Percentiles rank a stretch among this genome's conserved stretches.
phyloP scores from a whole-genome alignment of 2,113 vertebrate species.

The Mesembrinibis cayennensis region DNA sequence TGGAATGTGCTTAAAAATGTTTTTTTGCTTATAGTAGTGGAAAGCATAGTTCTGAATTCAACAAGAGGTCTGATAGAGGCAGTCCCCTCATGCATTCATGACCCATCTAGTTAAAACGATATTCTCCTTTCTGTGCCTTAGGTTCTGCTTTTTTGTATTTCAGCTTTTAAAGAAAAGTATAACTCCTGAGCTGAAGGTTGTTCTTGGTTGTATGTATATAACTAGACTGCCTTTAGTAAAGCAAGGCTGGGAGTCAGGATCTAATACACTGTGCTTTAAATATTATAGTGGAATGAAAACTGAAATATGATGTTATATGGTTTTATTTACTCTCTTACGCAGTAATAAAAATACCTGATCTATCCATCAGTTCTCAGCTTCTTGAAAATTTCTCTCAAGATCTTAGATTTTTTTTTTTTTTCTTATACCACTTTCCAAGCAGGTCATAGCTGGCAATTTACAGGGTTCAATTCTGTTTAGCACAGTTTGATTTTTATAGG shows the following conservation, averaged over 20 bases:
- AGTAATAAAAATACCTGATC: neutral
- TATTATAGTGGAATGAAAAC: neutral
- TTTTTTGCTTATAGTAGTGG: neutral
- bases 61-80: neutral
- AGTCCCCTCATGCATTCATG: neutral
- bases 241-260: neutral
- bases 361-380: neutral
- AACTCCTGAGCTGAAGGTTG: neutral
- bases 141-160: neutral
- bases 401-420: neutral
- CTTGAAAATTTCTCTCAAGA: neutral
- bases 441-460: neutral
- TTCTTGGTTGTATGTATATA: neutral
- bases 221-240: neutral
- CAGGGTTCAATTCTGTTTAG: neutral
- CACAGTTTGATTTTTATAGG: neutral
- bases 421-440: neutral
- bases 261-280: neutral
- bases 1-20: neutral
- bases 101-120: neutral
- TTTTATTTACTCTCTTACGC: neutral
- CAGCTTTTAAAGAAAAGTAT: rapidly evolving
- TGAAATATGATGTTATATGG: neutral
- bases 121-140: neutral
- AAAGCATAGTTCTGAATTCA: neutral